Conservation (phyloP, 1,140 invertebrate species). For the Brevipalpus yothersi region DNA sequence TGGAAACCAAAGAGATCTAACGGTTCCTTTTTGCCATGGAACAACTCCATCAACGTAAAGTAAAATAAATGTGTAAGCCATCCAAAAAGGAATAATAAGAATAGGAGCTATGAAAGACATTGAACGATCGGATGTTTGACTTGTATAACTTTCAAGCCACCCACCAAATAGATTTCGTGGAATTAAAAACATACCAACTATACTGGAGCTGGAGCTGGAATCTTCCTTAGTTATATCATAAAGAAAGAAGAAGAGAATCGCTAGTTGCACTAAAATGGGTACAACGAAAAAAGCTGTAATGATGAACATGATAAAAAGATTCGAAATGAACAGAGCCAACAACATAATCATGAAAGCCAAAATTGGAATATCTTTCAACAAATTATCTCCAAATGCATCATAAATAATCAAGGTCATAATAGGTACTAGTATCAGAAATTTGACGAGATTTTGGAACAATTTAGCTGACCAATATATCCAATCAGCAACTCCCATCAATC, state of each 20-base stretch:
- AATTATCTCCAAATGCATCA: too few species aligned
- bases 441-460: conserved; percentile 1
- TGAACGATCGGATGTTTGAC: too few species aligned
- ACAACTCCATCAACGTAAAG: conserved; percentile 17
- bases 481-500: conserved; percentile 6
- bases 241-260: too few species aligned
- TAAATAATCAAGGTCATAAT: background rate
- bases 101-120: background rate
- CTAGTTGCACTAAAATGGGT: background rate
- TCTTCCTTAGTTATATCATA: conserved; percentile 7
- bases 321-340: background rate
- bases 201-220: background rate
- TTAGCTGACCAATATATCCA: conserved; percentile 3
- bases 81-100: background rate
- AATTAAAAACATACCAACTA: background rate
- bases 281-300: conserved; percentile 4
- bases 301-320: background rate
- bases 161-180: background rate
- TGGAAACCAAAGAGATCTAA: conserved; percentile 24
- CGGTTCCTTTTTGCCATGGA: conserved; percentile 21
- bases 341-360: too few species aligned
- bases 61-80: conserved; percentile 7
- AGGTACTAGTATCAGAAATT: background rate
- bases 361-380: too few species aligned
- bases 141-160: background rate